Evolutionary conservation across 2,888 invertebrate species (phyloP).

Genomic region (Drosophila anomalipes): DNA sequence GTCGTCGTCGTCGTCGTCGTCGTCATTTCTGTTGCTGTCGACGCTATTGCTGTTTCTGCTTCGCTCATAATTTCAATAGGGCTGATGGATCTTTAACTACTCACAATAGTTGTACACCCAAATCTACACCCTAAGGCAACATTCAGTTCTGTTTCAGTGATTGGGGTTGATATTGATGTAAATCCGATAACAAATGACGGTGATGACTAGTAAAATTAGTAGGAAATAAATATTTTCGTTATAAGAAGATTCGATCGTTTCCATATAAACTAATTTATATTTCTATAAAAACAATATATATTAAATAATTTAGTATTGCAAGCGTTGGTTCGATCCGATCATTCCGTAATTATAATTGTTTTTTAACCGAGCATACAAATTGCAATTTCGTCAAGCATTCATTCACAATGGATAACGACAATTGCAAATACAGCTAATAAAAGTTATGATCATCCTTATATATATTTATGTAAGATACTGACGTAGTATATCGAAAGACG

Average conservation of each 20-base stretch:
- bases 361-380: not conserved
- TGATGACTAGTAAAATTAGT: not conserved
- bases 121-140: not conserved
- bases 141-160: not conserved
- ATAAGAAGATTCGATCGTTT: not conserved
- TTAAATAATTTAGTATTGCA: not conserved
- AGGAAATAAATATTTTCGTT: not conserved
- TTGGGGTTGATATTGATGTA: not conserved
- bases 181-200: not conserved
- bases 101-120: constrained; percentile 5
- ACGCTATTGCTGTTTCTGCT: constrained; percentile 9
- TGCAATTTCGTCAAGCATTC: not conserved
- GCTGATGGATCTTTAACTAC: constrained; percentile 19
- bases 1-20: constrained; percentile 7
- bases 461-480: not conserved
- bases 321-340: not conserved
- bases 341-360: not conserved
- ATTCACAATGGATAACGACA: not conserved
- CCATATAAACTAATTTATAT: not conserved
- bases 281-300: not conserved
- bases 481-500: not conserved
- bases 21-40: constrained; percentile 25
- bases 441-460: not conserved
- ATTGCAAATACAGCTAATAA: not conserved
- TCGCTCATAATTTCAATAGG: constrained; percentile 27